phyloP scores from a whole-genome alignment of 2,888 invertebrate species.

The Drosophila maculinotata region DNA sequence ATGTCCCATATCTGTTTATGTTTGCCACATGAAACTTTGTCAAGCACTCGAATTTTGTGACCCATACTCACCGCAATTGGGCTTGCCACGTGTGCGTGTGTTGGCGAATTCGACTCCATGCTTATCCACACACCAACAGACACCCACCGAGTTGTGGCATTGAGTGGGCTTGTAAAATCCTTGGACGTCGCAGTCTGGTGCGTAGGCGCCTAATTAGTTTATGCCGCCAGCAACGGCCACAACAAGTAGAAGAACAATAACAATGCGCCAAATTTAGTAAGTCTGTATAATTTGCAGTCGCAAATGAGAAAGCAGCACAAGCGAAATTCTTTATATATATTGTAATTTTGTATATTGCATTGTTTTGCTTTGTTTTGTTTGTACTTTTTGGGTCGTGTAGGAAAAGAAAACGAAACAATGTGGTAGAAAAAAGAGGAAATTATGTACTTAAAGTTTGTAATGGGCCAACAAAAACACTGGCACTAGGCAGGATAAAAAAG shows the following conservation, averaged over 20 bases:
- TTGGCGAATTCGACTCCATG: conserved; percentile 95
- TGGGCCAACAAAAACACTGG: conserved; percentile 52
- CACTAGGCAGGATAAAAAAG: conserved; percentile 53
- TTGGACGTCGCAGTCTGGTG: conserved; percentile 93
- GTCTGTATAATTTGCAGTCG: conserved; percentile 50
- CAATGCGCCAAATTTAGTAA: conserved; percentile 69
- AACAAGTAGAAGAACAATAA: conserved; percentile 50
- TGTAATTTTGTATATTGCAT: conserved; percentile 32
- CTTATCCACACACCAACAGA: conserved; percentile 97
- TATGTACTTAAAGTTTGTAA: conserved; percentile 58
- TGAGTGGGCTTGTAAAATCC: conserved; percentile 95
- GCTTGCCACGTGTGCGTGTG: conserved; percentile 92
- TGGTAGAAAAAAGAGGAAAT: conserved; percentile 44
- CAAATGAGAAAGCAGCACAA: conserved; percentile 66
- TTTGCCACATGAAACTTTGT: conserved; percentile 2
- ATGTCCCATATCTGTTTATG: not conserved
- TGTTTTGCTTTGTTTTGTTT: conserved; percentile 36
- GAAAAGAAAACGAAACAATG: conserved; percentile 11
- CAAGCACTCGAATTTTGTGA: conserved; percentile 7
- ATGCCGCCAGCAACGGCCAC: conserved; percentile 34
- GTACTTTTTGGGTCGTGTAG: conserved; percentile 58
- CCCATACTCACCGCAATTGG: conserved; percentile 89
- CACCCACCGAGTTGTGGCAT: conserved; percentile 93
- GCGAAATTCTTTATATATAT: conserved; percentile 52
- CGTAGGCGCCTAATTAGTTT: conserved; percentile 88